Conservation (phyloP, 1,140 invertebrate genomes). For the Eumaeus atala region DNA sequence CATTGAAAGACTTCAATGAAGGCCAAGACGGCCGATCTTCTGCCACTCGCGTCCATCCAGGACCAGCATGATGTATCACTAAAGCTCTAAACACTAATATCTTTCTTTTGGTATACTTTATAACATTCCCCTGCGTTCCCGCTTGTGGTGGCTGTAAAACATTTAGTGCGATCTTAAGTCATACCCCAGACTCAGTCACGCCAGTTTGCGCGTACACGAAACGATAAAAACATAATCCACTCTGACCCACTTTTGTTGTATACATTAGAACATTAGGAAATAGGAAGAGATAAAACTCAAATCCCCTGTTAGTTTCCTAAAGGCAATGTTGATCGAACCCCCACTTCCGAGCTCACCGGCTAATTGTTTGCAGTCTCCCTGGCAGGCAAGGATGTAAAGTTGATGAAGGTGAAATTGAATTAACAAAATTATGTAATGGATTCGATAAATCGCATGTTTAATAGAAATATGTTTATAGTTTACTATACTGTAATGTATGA, state of each 20-base stretch:
- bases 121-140: no score
- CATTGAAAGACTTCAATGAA: no score
- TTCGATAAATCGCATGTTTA: no score
- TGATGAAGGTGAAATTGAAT: slow-evolving; percentile 14
- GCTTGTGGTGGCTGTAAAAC: not conserved
- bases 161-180: slow-evolving; percentile 2
- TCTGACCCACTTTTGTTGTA: not conserved
- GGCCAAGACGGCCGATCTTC: no score
- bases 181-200: not conserved
- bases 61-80: no score
- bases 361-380: slow-evolving; percentile 35
- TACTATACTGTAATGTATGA: no score
- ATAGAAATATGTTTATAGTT: no score
- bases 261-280: slow-evolving; percentile 11
- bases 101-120: no score
- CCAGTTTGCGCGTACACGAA: slow-evolving; percentile 2
- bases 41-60: no score
- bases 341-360: slow-evolving; percentile 24
- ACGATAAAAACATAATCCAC: slow-evolving; percentile 10
- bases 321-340: slow-evolving; percentile 41
- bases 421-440: not conserved
- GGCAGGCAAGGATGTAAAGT: slow-evolving; percentile 13
- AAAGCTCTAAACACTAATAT: no score
- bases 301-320: slow-evolving; percentile 28
- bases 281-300: slow-evolving; percentile 16